phyloP scores from a whole-genome alignment of 2,888 invertebrate species.

The Lingula anatina region DNA sequence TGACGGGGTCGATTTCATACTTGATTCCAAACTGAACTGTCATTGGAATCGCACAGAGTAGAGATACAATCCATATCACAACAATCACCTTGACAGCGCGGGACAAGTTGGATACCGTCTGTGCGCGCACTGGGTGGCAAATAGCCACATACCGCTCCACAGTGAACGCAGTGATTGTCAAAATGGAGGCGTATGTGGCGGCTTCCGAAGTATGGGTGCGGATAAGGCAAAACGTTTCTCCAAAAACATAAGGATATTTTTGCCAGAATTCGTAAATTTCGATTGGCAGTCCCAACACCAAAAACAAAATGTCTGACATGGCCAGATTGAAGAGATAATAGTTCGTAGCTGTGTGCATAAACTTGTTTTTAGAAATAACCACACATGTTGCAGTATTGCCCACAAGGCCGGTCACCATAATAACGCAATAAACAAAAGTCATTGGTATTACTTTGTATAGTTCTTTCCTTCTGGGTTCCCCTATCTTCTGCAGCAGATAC shows the following conservation, averaged over 20 bases:
- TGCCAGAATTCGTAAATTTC: slow-evolving; percentile 62
- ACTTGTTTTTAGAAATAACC: slow-evolving; percentile 30
- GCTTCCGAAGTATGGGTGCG: slow-evolving; percentile 78
- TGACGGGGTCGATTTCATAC: slow-evolving; percentile 26
- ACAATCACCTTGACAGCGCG: slow-evolving; percentile 76
- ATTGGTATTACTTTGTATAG: slow-evolving; percentile 26
- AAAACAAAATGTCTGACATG: slow-evolving; percentile 71
- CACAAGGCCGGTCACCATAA: slow-evolving; percentile 35
- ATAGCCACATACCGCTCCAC: slow-evolving; percentile 82
- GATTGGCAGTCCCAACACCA: slow-evolving; percentile 75
- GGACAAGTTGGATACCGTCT: slow-evolving; percentile 75
- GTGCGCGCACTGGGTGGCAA: slow-evolving; percentile 77
- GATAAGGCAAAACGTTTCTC: slow-evolving; percentile 71
- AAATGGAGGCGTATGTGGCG: slow-evolving; percentile 65
- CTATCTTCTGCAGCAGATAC: slow-evolving; percentile 18
- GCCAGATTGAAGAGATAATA: slow-evolving; percentile 85
- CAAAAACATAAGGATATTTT: slow-evolving; percentile 58
- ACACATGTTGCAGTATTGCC: slow-evolving; percentile 40
- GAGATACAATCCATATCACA: slow-evolving; percentile 72
- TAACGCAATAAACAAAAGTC: slow-evolving; percentile 29
- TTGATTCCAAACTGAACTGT: slow-evolving; percentile 69
- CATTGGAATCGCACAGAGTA: slow-evolving; percentile 63
- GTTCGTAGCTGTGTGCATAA: slow-evolving; percentile 56
- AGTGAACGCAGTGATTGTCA: slow-evolving; percentile 78
- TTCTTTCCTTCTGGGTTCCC: slow-evolving; percentile 18